Conservation (phyloP, 2,888 invertebrate species). For the Vesta saturnalis region DNA sequence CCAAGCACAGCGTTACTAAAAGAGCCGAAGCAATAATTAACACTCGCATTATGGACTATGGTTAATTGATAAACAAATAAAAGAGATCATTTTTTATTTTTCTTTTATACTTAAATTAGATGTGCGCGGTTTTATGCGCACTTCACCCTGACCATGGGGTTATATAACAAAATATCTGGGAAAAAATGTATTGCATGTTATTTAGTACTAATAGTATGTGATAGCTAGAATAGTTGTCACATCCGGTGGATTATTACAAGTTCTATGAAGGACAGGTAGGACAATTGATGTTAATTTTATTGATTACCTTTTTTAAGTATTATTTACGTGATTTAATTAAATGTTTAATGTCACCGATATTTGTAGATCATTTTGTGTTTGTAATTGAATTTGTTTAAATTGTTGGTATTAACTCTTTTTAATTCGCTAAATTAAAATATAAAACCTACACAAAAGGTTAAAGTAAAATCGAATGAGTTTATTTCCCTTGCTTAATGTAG, state of each 20-base stretch:
- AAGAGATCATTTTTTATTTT: background rate
- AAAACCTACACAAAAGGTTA: too few relatives aligned
- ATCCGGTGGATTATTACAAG: conserved; percentile 3
- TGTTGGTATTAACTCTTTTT: too few relatives aligned
- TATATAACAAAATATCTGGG: conserved; percentile 14
- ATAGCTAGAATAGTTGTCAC: conserved; percentile 5
- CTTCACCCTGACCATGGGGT: background rate
- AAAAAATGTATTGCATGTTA: conserved; percentile 4
- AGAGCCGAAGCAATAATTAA: background rate
- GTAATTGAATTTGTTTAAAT: too few relatives aligned
- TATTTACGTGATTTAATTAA: too few relatives aligned
- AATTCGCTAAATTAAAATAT: too few relatives aligned
- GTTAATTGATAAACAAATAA: background rate
- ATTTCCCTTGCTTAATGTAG: too few relatives aligned
- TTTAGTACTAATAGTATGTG: background rate
- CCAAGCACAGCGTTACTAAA: background rate
- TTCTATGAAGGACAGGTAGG: background rate
- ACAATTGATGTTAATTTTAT: conserved; percentile 8
- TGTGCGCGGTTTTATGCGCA: background rate
- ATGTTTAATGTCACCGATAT: too few relatives aligned
- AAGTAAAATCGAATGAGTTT: too few relatives aligned
- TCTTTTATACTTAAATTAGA: background rate
- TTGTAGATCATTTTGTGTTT: too few relatives aligned
- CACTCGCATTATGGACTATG: background rate
- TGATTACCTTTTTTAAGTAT: background rate